phyloP scores from a whole-genome alignment of 2,888 invertebrate genomes.

The Dexiosoma caninum region DNA sequence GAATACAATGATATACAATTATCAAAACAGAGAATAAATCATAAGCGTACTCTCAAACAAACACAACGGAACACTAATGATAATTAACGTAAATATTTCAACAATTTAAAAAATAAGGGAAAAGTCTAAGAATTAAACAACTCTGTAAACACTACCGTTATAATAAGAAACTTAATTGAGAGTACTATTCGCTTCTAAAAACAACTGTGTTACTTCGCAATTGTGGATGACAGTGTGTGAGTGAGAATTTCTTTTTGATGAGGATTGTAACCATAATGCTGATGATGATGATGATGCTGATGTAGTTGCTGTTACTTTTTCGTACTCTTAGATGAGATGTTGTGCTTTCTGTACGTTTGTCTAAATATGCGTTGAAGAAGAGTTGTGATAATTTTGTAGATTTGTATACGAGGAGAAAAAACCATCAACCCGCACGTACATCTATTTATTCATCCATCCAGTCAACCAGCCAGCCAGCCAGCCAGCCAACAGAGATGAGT shows the following conservation, averaged over 20 bases:
- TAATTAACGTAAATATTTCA: conserved; percentile 56
- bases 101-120: conserved; percentile 30
- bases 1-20: conserved; percentile 26
- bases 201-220: conserved; percentile 20
- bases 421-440: conserved; percentile 30
- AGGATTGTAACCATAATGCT: background rate
- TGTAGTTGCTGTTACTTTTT: conserved; percentile 45
- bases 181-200: background rate
- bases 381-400: conserved; percentile 51
- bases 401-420: conserved; percentile 1
- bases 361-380: conserved; percentile 28
- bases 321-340: conserved; percentile 49
- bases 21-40: conserved; percentile 59
- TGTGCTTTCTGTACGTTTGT: background rate
- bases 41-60: conserved; percentile 11
- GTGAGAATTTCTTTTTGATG: background rate
- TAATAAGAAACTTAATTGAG: conserved; percentile 2
- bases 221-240: conserved; percentile 26
- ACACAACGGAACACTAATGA: conserved; percentile 44
- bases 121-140: conserved; percentile 12
- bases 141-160: conserved; percentile 32
- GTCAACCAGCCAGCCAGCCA: conserved; percentile 65
- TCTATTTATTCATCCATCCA: conserved; percentile 32
- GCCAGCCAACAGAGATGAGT: conserved; percentile 18
- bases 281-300: conserved; percentile 29